phyloP scores from a whole-genome alignment of 2,888 invertebrate genomes.

The Hypercompe scribonia region DNA sequence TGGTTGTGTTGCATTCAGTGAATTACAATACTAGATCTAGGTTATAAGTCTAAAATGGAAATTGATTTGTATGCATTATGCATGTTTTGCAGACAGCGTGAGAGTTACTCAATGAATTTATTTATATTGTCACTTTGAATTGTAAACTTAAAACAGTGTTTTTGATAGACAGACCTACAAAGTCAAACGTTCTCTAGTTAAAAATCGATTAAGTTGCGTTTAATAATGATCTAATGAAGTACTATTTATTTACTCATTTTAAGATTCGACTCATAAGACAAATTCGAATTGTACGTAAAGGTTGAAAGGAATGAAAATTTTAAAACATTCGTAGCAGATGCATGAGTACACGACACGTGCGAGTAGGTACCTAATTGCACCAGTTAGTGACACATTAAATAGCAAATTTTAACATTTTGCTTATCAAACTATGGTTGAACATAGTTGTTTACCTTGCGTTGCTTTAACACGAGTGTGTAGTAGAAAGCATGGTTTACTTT shows the following conservation, averaged over 20 bases:
- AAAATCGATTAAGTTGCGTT: no score
- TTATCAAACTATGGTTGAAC: conserved; percentile 26
- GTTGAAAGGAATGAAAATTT: no score
- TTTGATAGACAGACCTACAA: background rate
- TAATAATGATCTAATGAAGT: no score
- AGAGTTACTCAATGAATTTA: background rate
- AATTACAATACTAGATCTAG: conserved; percentile 28
- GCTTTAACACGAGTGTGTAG: conserved; percentile 15
- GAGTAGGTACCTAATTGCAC: no score
- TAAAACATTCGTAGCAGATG: no score
- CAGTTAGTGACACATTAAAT: background rate
- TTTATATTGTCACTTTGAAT: conserved; percentile 1
- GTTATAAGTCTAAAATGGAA: conserved; percentile 17
- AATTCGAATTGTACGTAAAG: no score
- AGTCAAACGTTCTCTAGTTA: no score
- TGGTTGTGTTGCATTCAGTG: conserved; percentile 39
- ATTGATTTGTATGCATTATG: conserved; percentile 20
- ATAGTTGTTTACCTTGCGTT: conserved; percentile 23
- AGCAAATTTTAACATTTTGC: background rate
- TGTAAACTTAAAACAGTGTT: background rate
- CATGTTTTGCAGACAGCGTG: conserved; percentile 1
- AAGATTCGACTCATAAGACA: no score
- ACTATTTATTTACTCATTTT: no score
- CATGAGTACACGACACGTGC: no score
- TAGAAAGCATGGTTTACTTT: background rate